Evolutionary conservation across 2,113 vertebrate species (phyloP), one percentile per base, ranked within the genome.

Genomic region (Glaucomys volans): DNA sequence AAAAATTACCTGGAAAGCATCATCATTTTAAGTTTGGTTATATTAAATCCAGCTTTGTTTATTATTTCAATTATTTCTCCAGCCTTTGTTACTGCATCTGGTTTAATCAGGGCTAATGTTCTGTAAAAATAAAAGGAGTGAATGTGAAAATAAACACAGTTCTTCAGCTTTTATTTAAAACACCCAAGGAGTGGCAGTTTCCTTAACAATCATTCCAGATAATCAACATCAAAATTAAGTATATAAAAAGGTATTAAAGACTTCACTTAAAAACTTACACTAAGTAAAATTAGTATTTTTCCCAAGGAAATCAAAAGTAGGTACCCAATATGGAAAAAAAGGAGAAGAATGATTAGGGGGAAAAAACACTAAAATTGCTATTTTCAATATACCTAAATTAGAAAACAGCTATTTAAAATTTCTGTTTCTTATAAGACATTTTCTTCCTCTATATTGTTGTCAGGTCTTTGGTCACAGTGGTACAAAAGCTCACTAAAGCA

Each of bases 1-100:
- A 72, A 16, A 64, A 76, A 22, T 99, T 99, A 99, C 99, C 99
- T 99, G 93, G 99, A 99, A 74, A 99, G 98, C n/a, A 95, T 97
- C 94, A 99, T 99, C 99, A 99, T 99, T 98, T 99, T 99, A 90
- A 99, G 99, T 98, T 99, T 99, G 87, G 99, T 99, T 98, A 99
- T 99, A 81, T 99, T 99, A 98, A 99, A 98, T 84, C 99, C 99
- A 88, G 98, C 98, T 96, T 99, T 98, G 97, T 98, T 98, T 91
- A 99, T 99, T 47, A 98, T 96, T 97, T 99, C 99, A 96, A 99
- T 98, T 95, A 99, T 98, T 91, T 99, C 99, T 91, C 99, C 99
- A 20, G 99, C 97, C 98, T 99, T 99, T 64, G 92, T 95, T 52
- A 99, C 74, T 80, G 98, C 99, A 95, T 99, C 99, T 90, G 99